Evolutionary conservation across 2,888 invertebrate genomes (phyloP).

Genomic region (Protonemura montana): DNA sequence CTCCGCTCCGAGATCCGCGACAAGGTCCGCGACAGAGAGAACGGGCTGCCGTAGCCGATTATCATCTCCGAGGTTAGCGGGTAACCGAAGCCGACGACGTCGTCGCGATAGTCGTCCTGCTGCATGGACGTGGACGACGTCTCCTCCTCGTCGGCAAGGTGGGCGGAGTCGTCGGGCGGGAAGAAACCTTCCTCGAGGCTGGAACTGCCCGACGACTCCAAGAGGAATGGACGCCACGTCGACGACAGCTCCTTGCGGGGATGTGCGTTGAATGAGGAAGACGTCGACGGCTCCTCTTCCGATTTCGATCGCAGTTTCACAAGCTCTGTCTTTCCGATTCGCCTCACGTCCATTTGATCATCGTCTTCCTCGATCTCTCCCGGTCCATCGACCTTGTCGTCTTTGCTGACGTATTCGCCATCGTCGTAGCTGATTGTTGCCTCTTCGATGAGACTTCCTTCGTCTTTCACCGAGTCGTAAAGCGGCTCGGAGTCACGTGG

Average conservation of each 20-base stretch:
- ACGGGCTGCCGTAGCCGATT: constrained; percentile 76
- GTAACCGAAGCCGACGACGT: constrained; percentile 77
- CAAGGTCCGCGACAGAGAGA: constrained; percentile 77
- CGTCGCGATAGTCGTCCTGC: constrained; percentile 73
- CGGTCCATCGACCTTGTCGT: constrained; percentile 49
- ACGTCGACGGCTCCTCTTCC: constrained; percentile 51
- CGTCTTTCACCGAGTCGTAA: constrained; percentile 37
- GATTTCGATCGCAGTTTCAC: constrained; percentile 50
- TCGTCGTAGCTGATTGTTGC: constrained; percentile 34
- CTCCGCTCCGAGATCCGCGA: constrained; percentile 88
- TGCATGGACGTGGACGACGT: constrained; percentile 61
- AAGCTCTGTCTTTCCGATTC: not conserved
- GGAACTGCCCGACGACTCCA: constrained; percentile 86
- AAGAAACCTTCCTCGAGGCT: constrained; percentile 86
- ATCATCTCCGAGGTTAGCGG: constrained; percentile 70
- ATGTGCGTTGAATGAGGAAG: constrained; percentile 53
- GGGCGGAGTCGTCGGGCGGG: constrained; percentile 69
- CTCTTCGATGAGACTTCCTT: constrained; percentile 22
- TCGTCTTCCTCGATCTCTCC: constrained; percentile 49
- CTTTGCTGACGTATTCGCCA: constrained; percentile 25
- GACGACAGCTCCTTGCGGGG: constrained; percentile 73
- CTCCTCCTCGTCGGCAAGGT: constrained; percentile 65
- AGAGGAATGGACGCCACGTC: constrained; percentile 83
- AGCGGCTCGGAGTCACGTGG: constrained; percentile 26
- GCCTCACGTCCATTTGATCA: constrained; percentile 42